Percentiles rank a stretch among this genome's conserved stretches.
Conservation (phyloP, 2,797 vertebrate species). For the Lagocephalus sceleratus region DNA sequence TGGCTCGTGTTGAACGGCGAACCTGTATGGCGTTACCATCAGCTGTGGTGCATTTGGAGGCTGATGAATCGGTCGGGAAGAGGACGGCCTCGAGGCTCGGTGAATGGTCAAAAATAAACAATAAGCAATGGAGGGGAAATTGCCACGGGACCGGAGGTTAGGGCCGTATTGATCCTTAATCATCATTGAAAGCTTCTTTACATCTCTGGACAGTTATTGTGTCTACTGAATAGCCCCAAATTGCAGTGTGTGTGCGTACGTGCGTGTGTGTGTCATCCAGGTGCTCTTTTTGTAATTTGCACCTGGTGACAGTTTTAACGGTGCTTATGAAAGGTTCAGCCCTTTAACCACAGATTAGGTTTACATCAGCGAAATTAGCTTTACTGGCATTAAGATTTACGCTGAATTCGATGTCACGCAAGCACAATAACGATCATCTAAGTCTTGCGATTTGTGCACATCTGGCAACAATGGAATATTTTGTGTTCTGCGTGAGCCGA, state of each 20-base stretch:
- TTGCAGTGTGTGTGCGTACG: background rate
- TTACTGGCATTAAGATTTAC: background rate
- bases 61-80: slow-evolving; percentile 18
- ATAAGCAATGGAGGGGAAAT: slow-evolving; percentile 26
- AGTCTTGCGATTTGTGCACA: background rate
- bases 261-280: slow-evolving; percentile 4
- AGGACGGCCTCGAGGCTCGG: slow-evolving; percentile 12
- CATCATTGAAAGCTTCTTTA: slow-evolving; percentile 37
- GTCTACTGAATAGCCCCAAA: slow-evolving; percentile 11
- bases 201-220: slow-evolving; percentile 22
- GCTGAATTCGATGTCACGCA: background rate
- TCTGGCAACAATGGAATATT: background rate
- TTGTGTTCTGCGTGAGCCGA: background rate
- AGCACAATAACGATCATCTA: background rate
- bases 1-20: slow-evolving; percentile 17
- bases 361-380: slow-evolving; percentile 1
- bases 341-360: slow-evolving; percentile 1
- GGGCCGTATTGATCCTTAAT: slow-evolving; percentile 43
- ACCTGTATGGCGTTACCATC: slow-evolving; percentile 8
- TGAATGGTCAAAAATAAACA: slow-evolving; percentile 15
- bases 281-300: slow-evolving; percentile 16
- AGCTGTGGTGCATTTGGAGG: slow-evolving; percentile 16
- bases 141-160: slow-evolving; percentile 10
- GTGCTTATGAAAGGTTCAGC: slow-evolving; percentile 1
- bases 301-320: background rate